Conservation (phyloP, 2,113 vertebrate genomes). For the Cyprinodon variegatus region DNA sequence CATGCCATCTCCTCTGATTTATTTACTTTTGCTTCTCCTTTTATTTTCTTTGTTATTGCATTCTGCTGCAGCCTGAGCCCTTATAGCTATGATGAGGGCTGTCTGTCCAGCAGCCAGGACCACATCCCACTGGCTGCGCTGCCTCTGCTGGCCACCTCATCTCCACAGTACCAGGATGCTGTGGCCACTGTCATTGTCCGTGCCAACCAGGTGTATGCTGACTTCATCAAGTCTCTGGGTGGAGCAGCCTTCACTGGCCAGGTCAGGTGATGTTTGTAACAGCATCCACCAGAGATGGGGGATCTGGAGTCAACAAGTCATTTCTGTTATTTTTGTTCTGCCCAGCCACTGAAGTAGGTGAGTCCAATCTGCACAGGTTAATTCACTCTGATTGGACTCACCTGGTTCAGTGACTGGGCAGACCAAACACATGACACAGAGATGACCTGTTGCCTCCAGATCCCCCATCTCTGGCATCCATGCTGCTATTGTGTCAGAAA, state of each 20-base stretch:
- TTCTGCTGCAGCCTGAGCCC: conserved; percentile 87
- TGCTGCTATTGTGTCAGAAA: background rate
- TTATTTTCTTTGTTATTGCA: background rate
- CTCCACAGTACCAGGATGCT: conserved; percentile 94
- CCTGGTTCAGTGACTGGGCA: too few species aligned
- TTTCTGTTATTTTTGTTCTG: too few species aligned
- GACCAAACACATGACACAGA: too few species aligned
- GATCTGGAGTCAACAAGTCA: too few species aligned
- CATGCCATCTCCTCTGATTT: background rate
- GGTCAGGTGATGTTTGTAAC: conserved; percentile 71
- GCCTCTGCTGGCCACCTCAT: conserved; percentile 92
- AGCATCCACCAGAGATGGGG: too few species aligned
- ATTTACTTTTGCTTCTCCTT: conserved; percentile 3
- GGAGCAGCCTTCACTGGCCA: conserved; percentile 93
- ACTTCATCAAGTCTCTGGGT: conserved; percentile 92
- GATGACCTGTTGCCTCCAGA: too few species aligned
- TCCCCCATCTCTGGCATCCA: too few species aligned
- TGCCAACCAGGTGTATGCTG: conserved; percentile 92
- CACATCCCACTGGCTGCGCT: conserved; percentile 94
- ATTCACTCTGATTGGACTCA: too few species aligned
- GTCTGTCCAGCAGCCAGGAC: conserved; percentile 92
- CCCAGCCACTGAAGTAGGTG: too few species aligned
- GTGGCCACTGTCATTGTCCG: conserved; percentile 88
- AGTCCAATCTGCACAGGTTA: too few species aligned
- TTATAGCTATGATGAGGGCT: conserved; percentile 93